Percentiles rank a stretch among this genome's conserved stretches.
These are phyloP conservation scores for Craseonycteris thonglongyai DNA, from an alignment of 2,113 vertebrate genomes.

Conservation along the genomic window DNA sequence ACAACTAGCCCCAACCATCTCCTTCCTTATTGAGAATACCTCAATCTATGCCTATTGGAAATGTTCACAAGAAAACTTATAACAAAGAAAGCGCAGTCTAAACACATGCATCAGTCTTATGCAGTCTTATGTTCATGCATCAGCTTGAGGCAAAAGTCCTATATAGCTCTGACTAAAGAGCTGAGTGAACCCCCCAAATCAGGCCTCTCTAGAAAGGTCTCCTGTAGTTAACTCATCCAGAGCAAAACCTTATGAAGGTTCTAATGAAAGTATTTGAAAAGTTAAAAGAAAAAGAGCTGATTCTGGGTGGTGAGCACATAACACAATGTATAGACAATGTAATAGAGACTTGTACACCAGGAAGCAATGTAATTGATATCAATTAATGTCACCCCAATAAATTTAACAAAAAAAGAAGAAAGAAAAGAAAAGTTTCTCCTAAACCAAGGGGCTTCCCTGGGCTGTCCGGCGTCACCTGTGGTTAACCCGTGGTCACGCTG, in stretches of 20 bases:
- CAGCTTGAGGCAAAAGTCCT: not conserved
- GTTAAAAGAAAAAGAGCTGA: not conserved
- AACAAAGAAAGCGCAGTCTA: not conserved
- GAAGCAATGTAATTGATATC: too few relatives aligned
- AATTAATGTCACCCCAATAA: too few relatives aligned
- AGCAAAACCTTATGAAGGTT: not conserved
- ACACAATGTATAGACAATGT: too few relatives aligned
- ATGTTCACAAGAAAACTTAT: not conserved
- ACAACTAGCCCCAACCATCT: not conserved
- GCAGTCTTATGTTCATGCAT: not conserved
- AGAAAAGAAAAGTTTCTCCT: not conserved
- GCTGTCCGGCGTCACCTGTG: accelerated
- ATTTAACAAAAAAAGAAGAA: too few relatives aligned
- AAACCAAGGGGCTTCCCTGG: not conserved
- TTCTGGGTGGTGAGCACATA: too few relatives aligned
- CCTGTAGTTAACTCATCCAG: not conserved
- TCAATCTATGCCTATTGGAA: not conserved
- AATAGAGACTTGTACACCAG: too few relatives aligned
- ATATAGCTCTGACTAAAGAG: not conserved
- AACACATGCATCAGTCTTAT: not conserved
- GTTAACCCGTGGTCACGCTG: accelerated
- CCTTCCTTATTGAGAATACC: not conserved
- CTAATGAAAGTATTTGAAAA: not conserved
- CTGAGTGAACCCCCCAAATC: not conserved
- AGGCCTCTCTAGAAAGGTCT: not conserved